phyloP scores from a whole-genome alignment of 2,113 vertebrate species.

The Actenoides lindsayi region DNA sequence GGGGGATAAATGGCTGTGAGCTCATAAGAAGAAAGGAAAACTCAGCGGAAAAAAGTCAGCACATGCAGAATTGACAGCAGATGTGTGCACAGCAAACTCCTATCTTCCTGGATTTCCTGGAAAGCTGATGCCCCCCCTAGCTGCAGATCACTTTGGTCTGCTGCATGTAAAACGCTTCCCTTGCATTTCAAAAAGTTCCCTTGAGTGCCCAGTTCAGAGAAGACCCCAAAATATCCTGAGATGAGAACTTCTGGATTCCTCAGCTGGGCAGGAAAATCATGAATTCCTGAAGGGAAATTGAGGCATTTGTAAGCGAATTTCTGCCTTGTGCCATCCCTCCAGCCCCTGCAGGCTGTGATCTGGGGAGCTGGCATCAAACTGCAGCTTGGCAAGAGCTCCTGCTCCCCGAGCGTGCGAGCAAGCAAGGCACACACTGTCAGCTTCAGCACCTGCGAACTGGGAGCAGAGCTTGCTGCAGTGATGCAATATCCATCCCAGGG shows the following conservation, averaged over 20 bases:
- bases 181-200: not conserved
- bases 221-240: not conserved
- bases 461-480: not conserved
- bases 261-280: not conserved
- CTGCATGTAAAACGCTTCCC: not conserved
- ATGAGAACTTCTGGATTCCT: not conserved
- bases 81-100: rapidly evolving
- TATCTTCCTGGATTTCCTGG: not conserved
- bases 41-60: not conserved
- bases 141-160: not conserved
- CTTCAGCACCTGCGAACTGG: constrained; percentile 21
- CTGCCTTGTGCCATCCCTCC: not conserved
- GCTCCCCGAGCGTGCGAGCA: not conserved
- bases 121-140: not conserved
- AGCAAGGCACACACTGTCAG: not conserved
- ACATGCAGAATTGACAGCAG: not conserved
- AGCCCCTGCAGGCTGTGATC: not conserved
- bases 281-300: not conserved
- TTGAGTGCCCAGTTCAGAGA: not conserved
- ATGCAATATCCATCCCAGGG: not conserved
- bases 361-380: constrained; percentile 1
- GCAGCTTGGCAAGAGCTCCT: constrained; percentile 47
- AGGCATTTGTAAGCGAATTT: not conserved
- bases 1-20: not conserved
- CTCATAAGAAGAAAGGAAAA: not conserved